These are phyloP conservation scores for Antennarius maculatus DNA, from an alignment of 2,797 vertebrate species.

Conservation along the genomic window DNA sequence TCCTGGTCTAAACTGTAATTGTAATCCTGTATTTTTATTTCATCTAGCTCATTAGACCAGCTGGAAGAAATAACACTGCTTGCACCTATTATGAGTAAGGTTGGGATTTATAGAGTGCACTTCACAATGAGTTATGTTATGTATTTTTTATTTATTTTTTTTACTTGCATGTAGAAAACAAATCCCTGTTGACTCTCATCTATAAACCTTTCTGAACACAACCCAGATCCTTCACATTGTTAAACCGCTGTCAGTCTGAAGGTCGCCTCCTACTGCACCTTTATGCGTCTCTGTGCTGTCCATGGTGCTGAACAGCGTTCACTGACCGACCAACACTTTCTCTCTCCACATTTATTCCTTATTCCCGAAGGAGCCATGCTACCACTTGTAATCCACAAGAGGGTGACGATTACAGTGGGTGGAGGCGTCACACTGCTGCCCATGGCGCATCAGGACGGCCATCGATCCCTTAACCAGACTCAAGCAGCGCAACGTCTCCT, in stretches of 20 bases:
- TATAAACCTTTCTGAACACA: no score
- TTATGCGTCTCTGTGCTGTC: slow-evolving; percentile 51
- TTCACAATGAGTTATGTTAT: no score
- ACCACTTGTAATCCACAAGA: slow-evolving; percentile 62
- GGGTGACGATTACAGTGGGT: slow-evolving; percentile 66
- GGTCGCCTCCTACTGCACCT: slow-evolving; percentile 21
- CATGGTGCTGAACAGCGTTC: slow-evolving; percentile 58
- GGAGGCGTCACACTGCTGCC: slow-evolving; percentile 47
- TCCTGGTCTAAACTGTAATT: no score
- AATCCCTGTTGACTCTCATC: no score
- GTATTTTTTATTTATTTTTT: no score
- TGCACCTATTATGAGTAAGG: no score
- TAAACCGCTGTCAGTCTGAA: no score
- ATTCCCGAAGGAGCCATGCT: slow-evolving; percentile 26
- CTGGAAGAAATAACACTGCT: no score
- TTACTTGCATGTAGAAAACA: no score
- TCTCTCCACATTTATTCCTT: slow-evolving; percentile 7
- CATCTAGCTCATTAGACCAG: no score
- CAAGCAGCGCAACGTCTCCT: slow-evolving; percentile 8
- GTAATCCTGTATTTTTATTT: no score
- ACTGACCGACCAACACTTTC: neutral
- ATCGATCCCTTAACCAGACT: slow-evolving; percentile 44
- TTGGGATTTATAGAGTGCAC: no score
- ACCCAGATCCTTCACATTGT: neutral
- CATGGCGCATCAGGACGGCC: slow-evolving; percentile 48